These are phyloP conservation scores for Zeus faber DNA, from an alignment of 2,113 vertebrate genomes.

Conservation along the genomic window DNA sequence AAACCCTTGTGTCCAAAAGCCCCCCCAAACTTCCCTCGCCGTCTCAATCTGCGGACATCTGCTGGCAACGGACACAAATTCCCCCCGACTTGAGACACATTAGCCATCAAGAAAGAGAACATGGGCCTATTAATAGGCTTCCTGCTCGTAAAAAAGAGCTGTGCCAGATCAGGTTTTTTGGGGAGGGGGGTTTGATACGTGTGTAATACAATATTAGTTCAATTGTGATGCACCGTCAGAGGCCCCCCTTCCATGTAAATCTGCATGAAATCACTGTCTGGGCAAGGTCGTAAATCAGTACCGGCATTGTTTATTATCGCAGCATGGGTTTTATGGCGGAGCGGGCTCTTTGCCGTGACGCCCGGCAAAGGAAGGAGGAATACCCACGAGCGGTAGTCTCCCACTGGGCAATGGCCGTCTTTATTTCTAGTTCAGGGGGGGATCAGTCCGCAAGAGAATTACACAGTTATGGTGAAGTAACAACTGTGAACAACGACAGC, in stretches of 20 bases:
- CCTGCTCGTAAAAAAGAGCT: constrained; percentile 66
- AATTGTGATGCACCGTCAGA: constrained; percentile 71
- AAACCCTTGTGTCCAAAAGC: too few species aligned
- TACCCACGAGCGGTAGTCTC: constrained; percentile 53
- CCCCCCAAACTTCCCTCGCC: constrained; percentile 21
- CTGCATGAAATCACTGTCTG: constrained; percentile 84
- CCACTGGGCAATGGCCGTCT: constrained; percentile 39
- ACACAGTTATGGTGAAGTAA: constrained; percentile 27
- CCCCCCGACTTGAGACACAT: constrained; percentile 65
- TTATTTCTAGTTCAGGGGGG: constrained; percentile 44
- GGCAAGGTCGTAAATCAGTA: constrained; percentile 74
- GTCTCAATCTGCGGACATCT: constrained; percentile 53
- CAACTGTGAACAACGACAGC: constrained; percentile 41
- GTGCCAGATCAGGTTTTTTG: constrained; percentile 71
- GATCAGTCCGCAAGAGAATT: constrained; percentile 35
- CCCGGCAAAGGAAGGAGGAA: constrained; percentile 56
- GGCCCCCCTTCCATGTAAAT: constrained; percentile 70
- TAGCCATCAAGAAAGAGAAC: constrained; percentile 68
- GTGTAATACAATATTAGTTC: constrained; percentile 80
- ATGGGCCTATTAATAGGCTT: constrained; percentile 75
- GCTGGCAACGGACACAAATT: constrained; percentile 58
- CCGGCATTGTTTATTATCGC: constrained; percentile 70
- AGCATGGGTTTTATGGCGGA: constrained; percentile 62
- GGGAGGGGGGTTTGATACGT: constrained; percentile 71
- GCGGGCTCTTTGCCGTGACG: constrained; percentile 56